A percentile compares a stretch with the other conserved stretches of the same genome.
Conservation (phyloP, 2,113 vertebrate species). For the Nansenia antarctica region DNA sequence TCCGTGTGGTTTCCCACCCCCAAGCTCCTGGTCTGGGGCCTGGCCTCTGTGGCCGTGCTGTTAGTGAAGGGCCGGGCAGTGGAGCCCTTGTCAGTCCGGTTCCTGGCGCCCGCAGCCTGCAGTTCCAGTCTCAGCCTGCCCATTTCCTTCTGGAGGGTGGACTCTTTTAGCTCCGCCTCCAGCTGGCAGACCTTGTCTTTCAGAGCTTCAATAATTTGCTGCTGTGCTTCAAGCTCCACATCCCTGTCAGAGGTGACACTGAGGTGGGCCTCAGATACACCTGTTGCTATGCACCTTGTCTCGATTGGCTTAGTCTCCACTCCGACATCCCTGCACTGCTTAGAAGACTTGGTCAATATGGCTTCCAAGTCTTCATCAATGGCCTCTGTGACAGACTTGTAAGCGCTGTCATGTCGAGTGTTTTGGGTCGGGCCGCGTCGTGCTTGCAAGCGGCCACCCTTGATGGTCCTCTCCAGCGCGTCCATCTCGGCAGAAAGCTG, state of each 20-base stretch:
- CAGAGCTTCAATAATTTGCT: slow-evolving; percentile 84
- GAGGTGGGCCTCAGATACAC: slow-evolving; percentile 83
- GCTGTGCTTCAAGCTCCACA: slow-evolving; percentile 85
- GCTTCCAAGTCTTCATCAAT: slow-evolving; percentile 68
- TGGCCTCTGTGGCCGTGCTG: slow-evolving; percentile 74
- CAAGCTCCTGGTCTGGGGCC: slow-evolving; percentile 76
- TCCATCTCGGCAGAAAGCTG: slow-evolving; percentile 87
- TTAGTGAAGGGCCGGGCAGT: slow-evolving; percentile 72
- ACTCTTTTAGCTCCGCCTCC: slow-evolving; percentile 90
- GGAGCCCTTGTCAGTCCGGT: slow-evolving; percentile 80
- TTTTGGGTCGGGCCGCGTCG: slow-evolving; percentile 34
- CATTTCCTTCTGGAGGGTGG: slow-evolving; percentile 88
- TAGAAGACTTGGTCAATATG: slow-evolving; percentile 48
- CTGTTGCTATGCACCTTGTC: slow-evolving; percentile 68
- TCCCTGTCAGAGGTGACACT: slow-evolving; percentile 80
- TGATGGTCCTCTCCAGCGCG: slow-evolving; percentile 84
- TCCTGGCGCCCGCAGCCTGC: slow-evolving; percentile 84
- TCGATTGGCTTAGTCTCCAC: slow-evolving; percentile 70
- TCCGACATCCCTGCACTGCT: slow-evolving; percentile 67
- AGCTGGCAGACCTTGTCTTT: slow-evolving; percentile 86
- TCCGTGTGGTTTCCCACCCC: slow-evolving; percentile 79
- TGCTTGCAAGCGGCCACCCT: slow-evolving; percentile 73
- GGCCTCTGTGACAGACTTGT: slow-evolving; percentile 74
- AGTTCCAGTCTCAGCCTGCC: slow-evolving; percentile 89
- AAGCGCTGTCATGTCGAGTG: slow-evolving; percentile 42